Percentiles rank a stretch among this genome's conserved stretches.
These are phyloP conservation scores for Tursiops truncatus DNA, from an alignment of 2,113 vertebrate genomes.

Conservation along the genomic window DNA sequence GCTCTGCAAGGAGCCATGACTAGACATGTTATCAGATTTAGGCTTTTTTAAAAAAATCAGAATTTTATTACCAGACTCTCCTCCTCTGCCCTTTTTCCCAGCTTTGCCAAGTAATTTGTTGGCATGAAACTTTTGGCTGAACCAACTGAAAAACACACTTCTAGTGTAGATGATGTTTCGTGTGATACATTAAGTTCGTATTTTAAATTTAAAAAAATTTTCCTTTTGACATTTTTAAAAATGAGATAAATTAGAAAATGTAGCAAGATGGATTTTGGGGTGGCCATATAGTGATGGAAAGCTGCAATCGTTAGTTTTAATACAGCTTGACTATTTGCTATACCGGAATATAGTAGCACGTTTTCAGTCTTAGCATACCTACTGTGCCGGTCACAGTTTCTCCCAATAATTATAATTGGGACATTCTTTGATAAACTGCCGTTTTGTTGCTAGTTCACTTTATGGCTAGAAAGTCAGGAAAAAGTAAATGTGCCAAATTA, in stretches of 20 bases:
- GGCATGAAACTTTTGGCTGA: not conserved
- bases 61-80: slow-evolving; percentile 13
- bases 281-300: not conserved
- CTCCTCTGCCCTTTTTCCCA: not conserved
- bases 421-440: slow-evolving; percentile 43
- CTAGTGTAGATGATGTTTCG: not conserved
- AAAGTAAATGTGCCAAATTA: slow-evolving; percentile 73
- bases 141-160: slow-evolving; percentile 31
- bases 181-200: not conserved
- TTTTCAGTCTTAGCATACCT: not conserved
- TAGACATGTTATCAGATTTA: slow-evolving; percentile 16
- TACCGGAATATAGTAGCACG: not conserved
- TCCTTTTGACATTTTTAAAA: slow-evolving; percentile 28
- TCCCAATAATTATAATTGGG: not conserved
- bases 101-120: slow-evolving; percentile 45
- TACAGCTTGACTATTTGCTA: not conserved
- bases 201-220: slow-evolving; percentile 48
- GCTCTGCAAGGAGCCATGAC: not conserved
- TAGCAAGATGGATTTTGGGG: not conserved
- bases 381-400: slow-evolving; percentile 31
- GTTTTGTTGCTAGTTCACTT: slow-evolving; percentile 60
- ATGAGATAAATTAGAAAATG: slow-evolving; percentile 3
- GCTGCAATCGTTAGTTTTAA: not conserved
- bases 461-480: slow-evolving; percentile 54
- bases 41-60: not conserved